These are phyloP conservation scores for Calephelis nemesis DNA, from an alignment of 1,140 invertebrate genomes.

Conservation along the genomic window DNA sequence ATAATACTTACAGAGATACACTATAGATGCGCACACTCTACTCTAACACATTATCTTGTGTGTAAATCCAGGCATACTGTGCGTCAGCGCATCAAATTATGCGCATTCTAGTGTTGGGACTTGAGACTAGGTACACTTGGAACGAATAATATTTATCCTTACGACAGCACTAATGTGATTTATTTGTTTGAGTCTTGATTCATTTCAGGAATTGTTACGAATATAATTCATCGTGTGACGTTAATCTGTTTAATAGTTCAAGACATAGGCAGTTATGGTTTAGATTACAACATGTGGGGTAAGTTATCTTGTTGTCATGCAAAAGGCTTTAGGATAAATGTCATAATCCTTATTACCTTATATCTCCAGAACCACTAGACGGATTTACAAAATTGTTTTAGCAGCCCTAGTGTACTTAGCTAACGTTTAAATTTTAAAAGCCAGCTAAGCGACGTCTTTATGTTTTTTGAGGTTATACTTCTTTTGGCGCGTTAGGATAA, in stretches of 20 bases:
- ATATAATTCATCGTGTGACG: slow-evolving; percentile 28
- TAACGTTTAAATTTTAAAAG: too few relatives aligned
- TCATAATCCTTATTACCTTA: too few relatives aligned
- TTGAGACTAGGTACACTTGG: background rate
- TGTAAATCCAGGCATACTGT: background rate
- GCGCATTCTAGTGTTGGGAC: slow-evolving; percentile 10
- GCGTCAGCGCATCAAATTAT: slow-evolving; percentile 8
- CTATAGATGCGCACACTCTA: background rate
- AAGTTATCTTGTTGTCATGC: too few relatives aligned
- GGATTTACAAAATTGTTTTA: too few relatives aligned
- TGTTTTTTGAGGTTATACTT: too few relatives aligned
- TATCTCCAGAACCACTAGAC: too few relatives aligned
- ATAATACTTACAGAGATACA: too few relatives aligned
- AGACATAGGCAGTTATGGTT: slow-evolving; percentile 15
- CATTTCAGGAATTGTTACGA: slow-evolving; percentile 19
- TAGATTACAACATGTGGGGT: background rate
- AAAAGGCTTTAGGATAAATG: too few relatives aligned
- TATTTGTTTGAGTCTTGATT: slow-evolving; percentile 23
- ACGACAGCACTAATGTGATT: slow-evolving; percentile 35
- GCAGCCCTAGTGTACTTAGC: too few relatives aligned
- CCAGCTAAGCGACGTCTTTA: too few relatives aligned
- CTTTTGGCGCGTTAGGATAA: too few relatives aligned
- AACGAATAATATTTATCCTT: slow-evolving; percentile 26
- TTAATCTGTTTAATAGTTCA: slow-evolving; percentile 28
- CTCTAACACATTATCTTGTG: background rate